A percentile compares a stretch with the other conserved stretches of the same genome.
These are phyloP conservation scores for Dromiciops gliroides DNA, from an alignment of 2,113 vertebrate species.

Conservation along the genomic window DNA sequence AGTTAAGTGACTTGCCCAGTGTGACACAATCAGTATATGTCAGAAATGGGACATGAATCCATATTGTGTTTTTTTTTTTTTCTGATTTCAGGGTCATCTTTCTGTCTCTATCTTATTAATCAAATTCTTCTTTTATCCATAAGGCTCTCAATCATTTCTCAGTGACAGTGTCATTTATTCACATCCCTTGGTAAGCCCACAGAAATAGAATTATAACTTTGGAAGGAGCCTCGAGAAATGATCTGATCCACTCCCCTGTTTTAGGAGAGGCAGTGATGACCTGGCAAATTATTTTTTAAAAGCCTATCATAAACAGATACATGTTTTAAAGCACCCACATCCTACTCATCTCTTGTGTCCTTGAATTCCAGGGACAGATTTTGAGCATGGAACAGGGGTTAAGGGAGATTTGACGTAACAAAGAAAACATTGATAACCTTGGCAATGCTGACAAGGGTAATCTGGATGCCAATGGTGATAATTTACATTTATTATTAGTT, in stretches of 20 bases:
- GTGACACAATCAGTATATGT: neutral
- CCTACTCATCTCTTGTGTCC: neutral
- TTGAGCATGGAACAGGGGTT: neutral
- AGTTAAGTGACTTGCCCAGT: neutral
- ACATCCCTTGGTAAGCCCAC: neutral
- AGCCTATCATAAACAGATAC: neutral
- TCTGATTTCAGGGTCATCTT: neutral
- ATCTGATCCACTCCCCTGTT: neutral
- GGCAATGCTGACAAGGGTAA: neutral
- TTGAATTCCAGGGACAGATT: neutral
- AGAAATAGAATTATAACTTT: neutral
- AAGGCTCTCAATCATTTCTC: neutral
- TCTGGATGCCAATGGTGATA: neutral
- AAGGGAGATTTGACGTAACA: neutral
- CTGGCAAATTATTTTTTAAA: neutral
- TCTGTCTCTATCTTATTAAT: neutral
- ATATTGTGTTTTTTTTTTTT: too few species aligned
- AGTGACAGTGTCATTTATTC: neutral
- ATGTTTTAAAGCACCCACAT: neutral
- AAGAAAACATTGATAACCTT: neutral
- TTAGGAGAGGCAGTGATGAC: neutral
- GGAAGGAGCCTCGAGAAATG: neutral
- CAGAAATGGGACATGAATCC: neutral
- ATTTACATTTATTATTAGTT: neutral
- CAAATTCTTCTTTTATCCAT: neutral